Base-by-base conservation (phyloP, 1,140 invertebrate species). In the Dendrolimus punctatus region DNA sequence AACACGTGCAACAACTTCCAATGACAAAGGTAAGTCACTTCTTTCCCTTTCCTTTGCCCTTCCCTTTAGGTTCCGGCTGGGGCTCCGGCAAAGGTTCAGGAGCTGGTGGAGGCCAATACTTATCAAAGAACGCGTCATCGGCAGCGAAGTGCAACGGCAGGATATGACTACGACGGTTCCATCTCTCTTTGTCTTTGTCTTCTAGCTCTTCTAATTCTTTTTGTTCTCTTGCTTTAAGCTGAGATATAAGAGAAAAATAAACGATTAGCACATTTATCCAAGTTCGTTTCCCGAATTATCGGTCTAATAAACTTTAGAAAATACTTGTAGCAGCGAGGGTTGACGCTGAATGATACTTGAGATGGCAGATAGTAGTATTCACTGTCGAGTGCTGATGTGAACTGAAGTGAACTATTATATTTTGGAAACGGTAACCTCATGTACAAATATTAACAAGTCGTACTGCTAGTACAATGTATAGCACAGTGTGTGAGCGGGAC, bases 111-210 rank as follows among this genome's bases (percentile, higher is more conserved):
- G 76, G 76, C 41, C 60, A 62, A 44, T 62, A 56, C 50, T 72
- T 73, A 49, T 82, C 57, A 38, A 78, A 76, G 57, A 79, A 70
- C 5, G 66, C 60, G 4, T 78, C 73, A 4, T 58, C 58, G 1
- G 66, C 68, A 0, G 79, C 78, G 7, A 75, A 64, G 2, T 6
- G 9, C 0, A 85, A 54, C 0, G 81, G 81, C 23, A 85, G 54
- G 10, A 85, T 72, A 47, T 72, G 64, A 6, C 53, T 71, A 1
- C 61, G 60, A 4, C 53, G 61, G 39, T 77, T 60, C 75, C 73
- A 81, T 0, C 54, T 46, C 9, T 80, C 73, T 0, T 60, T 50
- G 2, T 80, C 74, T 0, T 9, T 52, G 6, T 69, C 63, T 49
- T 76, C 71, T 46, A 44, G 49, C 43, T 80, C 76, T 23, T 80